A percentile compares a stretch with the other conserved stretches of the same genome.
Conservation (phyloP, 1,140 invertebrate species). For the Zaprionus taronus region DNA sequence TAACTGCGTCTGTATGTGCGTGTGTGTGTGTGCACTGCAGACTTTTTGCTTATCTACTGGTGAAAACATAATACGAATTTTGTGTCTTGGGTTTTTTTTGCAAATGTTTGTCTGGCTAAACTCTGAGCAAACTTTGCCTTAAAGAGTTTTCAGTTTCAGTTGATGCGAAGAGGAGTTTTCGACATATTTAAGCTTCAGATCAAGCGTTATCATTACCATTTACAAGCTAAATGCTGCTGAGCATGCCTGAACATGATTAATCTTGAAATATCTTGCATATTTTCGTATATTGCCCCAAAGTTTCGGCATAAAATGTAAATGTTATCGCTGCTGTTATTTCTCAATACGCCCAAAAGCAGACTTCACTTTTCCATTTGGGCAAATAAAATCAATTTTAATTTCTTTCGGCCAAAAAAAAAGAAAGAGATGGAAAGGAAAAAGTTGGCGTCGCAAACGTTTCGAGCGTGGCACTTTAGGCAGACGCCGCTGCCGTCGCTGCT, state of each 20-base stretch:
- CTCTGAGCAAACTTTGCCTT: constrained; percentile 10
- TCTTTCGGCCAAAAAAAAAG: constrained; percentile 27
- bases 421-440: constrained; percentile 16
- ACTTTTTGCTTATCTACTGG: constrained; percentile 64
- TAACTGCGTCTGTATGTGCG: constrained; percentile 37
- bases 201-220: neutral
- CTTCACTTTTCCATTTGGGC: constrained; percentile 22
- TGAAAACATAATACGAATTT: neutral
- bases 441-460: constrained; percentile 47
- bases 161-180: neutral
- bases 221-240: neutral
- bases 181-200: no score
- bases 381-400: constrained; percentile 77
- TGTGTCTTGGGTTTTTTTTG: neutral
- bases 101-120: neutral
- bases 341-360: constrained; percentile 3
- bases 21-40: constrained; percentile 57
- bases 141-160: neutral
- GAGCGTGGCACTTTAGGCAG: constrained; percentile 46
- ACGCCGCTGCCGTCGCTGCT: constrained; percentile 27
- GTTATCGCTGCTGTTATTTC: constrained; percentile 11
- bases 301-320: constrained; percentile 20
- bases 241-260: neutral
- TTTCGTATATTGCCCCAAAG: neutral
- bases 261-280: constrained; percentile 4